Evolutionary conservation across 2,797 vertebrate genomes (phyloP).

Genomic region (Decapterus maruadsi): DNA sequence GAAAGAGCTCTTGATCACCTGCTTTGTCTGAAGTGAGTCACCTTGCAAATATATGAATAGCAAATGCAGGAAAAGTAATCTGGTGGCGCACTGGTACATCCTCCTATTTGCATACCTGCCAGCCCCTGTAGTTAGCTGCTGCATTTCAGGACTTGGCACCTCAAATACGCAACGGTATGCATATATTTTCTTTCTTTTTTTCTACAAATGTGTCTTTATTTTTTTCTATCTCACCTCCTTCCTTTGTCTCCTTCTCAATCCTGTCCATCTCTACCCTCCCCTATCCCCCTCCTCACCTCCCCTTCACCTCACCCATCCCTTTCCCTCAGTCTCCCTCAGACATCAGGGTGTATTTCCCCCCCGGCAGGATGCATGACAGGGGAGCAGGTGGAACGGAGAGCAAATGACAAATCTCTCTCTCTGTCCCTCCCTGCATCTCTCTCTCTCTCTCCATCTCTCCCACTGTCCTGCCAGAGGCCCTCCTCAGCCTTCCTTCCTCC

Average conservation of each 20-base stretch:
- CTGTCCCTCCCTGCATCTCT: constrained; percentile 35
- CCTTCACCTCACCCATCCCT: constrained; percentile 60
- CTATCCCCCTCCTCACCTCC: constrained; percentile 25
- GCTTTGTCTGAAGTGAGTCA: constrained; percentile 90
- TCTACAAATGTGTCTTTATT: constrained; percentile 37
- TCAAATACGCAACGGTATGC: constrained; percentile 72
- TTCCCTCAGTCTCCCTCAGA: constrained; percentile 65
- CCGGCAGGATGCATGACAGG: constrained; percentile 78
- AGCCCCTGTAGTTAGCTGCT: constrained; percentile 80
- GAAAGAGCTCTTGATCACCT: constrained; percentile 86
- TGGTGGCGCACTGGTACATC: constrained; percentile 82
- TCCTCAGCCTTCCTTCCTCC: constrained; percentile 62
- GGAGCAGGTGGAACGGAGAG: constrained; percentile 84
- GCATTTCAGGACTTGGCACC: constrained; percentile 74
- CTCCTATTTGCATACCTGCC: constrained; percentile 88
- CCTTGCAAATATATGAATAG: constrained; percentile 92
- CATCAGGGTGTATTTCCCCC: constrained; percentile 72
- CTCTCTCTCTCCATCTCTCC: constrained; percentile 48
- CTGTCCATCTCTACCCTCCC: constrained; percentile 54
- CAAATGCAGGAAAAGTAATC: constrained; percentile 88
- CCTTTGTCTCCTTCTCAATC: constrained; percentile 63
- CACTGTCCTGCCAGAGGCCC: constrained; percentile 69
- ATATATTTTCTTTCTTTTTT: constrained; percentile 69
- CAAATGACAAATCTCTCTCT: constrained; percentile 83
- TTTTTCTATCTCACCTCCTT: constrained; percentile 19